A percentile compares a stretch with the other conserved stretches of the same genome.
These are phyloP conservation scores for Clepsis dumicolana DNA, from an alignment of 2,888 invertebrate species.

Conservation along the genomic window DNA sequence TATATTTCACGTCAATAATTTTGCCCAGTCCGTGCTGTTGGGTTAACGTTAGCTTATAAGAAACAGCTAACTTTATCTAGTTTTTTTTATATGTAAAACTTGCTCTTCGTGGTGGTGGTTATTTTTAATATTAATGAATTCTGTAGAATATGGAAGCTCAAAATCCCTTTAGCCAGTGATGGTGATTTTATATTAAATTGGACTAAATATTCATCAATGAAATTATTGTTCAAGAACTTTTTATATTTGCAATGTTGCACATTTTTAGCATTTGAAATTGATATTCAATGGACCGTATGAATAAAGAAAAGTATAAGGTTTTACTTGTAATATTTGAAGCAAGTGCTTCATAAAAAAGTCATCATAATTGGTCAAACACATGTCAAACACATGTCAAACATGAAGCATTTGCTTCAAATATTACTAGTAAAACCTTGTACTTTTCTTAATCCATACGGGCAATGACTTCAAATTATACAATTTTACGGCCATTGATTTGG, in stretches of 20 bases:
- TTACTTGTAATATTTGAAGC: too few relatives aligned
- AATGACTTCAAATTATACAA: too few relatives aligned
- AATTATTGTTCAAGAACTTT: not conserved
- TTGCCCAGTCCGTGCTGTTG: not conserved
- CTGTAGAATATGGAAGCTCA: conserved; percentile 27
- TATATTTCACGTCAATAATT: not conserved
- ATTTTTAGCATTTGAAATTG: not conserved
- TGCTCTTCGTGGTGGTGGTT: conserved; percentile 31
- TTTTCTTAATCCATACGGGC: too few relatives aligned
- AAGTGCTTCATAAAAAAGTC: too few relatives aligned
- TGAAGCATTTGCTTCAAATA: too few relatives aligned
- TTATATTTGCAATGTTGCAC: conserved; percentile 7
- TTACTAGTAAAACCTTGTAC: too few relatives aligned
- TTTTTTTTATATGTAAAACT: not conserved
- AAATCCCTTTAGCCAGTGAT: conserved; percentile 36
- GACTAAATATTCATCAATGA: too few relatives aligned
- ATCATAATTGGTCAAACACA: too few relatives aligned
- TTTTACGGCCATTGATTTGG: not conserved
- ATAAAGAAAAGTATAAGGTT: too few relatives aligned
- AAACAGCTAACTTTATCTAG: conserved; percentile 8
- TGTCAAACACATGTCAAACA: too few relatives aligned
- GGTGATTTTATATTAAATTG: too few relatives aligned
- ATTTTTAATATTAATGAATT: conserved; percentile 30
- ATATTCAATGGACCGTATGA: too few relatives aligned
- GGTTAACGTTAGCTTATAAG: conserved; percentile 17